Evolutionary conservation across 2,113 vertebrate species (phyloP).

Genomic region (Phalacrocorax aristotelis): DNA sequence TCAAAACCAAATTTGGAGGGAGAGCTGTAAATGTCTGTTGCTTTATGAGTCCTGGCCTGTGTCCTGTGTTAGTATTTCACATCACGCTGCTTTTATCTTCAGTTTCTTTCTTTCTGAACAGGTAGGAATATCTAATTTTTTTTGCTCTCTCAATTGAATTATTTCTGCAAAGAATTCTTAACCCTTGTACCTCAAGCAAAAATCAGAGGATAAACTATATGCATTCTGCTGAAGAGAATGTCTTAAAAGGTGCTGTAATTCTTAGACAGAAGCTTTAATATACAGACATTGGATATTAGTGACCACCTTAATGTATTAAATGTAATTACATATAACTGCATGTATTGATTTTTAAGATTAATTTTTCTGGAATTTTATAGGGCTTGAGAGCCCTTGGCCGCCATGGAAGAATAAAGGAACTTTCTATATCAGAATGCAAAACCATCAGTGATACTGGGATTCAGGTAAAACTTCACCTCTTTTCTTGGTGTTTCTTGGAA

Average conservation of each 20-base stretch:
- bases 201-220: not conserved
- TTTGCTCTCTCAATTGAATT: not conserved
- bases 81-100: not conserved
- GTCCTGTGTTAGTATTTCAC: not conserved
- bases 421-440: conserved; percentile 75
- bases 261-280: not conserved
- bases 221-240: not conserved
- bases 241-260: not conserved
- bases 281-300: not conserved
- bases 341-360: not conserved
- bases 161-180: not conserved
- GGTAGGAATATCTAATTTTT: not conserved
- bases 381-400: conserved; percentile 69
- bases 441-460: conserved; percentile 78
- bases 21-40: not conserved
- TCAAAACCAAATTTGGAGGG: not conserved
- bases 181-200: not conserved
- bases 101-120: not conserved
- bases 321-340: not conserved
- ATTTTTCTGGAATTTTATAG: conserved; percentile 67
- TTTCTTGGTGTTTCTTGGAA: not conserved
- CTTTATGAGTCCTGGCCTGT: not conserved
- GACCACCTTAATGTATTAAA: not conserved
- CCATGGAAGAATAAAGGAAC: conserved; percentile 69
- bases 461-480: conserved; percentile 71